Percentiles rank a stretch among this genome's conserved stretches.
phyloP scores from a whole-genome alignment of 2,888 invertebrate genomes.

The Trichopria drosophilae region DNA sequence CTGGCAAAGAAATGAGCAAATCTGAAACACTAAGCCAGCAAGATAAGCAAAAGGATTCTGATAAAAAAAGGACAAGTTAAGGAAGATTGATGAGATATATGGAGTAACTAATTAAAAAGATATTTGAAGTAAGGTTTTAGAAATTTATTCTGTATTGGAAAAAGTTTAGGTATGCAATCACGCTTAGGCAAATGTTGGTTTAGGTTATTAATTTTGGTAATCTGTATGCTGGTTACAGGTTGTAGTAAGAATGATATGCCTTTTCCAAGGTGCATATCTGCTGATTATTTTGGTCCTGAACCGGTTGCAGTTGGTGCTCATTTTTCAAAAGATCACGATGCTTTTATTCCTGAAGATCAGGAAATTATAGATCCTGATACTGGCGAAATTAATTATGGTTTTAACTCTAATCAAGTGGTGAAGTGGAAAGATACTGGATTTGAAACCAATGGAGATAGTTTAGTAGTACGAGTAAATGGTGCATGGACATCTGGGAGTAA shows the following conservation, averaged over 20 bases:
- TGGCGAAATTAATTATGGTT: slow-evolving; percentile 23
- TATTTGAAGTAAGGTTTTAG: slow-evolving; percentile 23
- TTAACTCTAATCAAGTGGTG: slow-evolving; percentile 21
- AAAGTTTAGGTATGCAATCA: slow-evolving; percentile 24
- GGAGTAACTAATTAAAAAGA: slow-evolving; percentile 24
- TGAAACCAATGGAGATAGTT: slow-evolving; percentile 23
- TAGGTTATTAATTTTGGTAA: slow-evolving; percentile 23
- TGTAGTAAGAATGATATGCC: slow-evolving; percentile 25
- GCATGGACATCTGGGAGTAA: slow-evolving; percentile 22
- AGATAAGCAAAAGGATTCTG: slow-evolving; percentile 23
- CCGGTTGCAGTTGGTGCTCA: slow-evolving; percentile 24
- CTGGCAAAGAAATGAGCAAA: slow-evolving; percentile 12
- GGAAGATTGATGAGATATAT: slow-evolving; percentile 20
- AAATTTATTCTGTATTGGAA: slow-evolving; percentile 24
- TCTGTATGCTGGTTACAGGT: slow-evolving; percentile 21
- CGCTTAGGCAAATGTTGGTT: slow-evolving; percentile 25
- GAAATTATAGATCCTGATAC: slow-evolving; percentile 24
- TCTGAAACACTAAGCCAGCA: slow-evolving; percentile 21
- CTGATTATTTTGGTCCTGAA: slow-evolving; percentile 22
- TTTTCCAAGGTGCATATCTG: slow-evolving; percentile 25
- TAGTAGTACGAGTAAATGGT: slow-evolving; percentile 19
- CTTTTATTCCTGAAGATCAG: slow-evolving; percentile 21
- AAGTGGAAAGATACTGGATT: slow-evolving; percentile 21
- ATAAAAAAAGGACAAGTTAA: slow-evolving; percentile 22
- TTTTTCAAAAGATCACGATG: slow-evolving; percentile 23